Evolutionary conservation across 1,140 invertebrate species (phyloP).

Genomic region (Drosophila watanabei): DNA sequence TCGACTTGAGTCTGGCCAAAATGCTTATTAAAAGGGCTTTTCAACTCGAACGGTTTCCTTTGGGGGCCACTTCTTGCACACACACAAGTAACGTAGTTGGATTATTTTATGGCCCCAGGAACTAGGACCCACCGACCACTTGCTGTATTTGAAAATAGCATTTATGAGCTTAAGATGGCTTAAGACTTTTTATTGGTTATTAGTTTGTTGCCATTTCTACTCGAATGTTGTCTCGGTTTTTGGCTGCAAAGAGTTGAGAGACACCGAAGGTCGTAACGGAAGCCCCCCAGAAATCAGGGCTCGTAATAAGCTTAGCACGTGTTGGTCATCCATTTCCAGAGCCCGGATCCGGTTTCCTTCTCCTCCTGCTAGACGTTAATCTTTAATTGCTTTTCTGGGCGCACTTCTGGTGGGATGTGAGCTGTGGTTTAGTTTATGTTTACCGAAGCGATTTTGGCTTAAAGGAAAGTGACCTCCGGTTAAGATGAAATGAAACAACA

Average conservation of each 20-base stretch:
- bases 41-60: slow-evolving; percentile 76
- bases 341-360: slow-evolving; percentile 4
- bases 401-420: slow-evolving; percentile 2
- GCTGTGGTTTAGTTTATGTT: slow-evolving; percentile 27
- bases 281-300: slow-evolving; percentile 57
- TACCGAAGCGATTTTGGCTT: slow-evolving; percentile 20
- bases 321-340: slow-evolving; percentile 66
- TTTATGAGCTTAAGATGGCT: slow-evolving; percentile 78
- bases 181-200: slow-evolving; percentile 82
- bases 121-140: slow-evolving; percentile 34
- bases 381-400: slow-evolving; percentile 74
- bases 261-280: not conserved
- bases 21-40: slow-evolving; percentile 83
- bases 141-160: slow-evolving; percentile 77
- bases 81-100: slow-evolving; percentile 18
- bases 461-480: not conserved
- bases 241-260: slow-evolving; percentile 25
- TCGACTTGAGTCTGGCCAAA: slow-evolving; percentile 50
- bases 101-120: slow-evolving; percentile 30
- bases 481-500: not conserved
- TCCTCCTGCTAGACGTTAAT: slow-evolving; percentile 53
- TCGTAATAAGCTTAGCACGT: slow-evolving; percentile 81
- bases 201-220: slow-evolving; percentile 67
- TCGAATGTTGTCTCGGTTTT: slow-evolving; percentile 36
- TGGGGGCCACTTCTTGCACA: slow-evolving; percentile 45